Base-by-base conservation (phyloP, 2,797 vertebrate genomes). In the Chaetodon trifasciatus region DNA sequence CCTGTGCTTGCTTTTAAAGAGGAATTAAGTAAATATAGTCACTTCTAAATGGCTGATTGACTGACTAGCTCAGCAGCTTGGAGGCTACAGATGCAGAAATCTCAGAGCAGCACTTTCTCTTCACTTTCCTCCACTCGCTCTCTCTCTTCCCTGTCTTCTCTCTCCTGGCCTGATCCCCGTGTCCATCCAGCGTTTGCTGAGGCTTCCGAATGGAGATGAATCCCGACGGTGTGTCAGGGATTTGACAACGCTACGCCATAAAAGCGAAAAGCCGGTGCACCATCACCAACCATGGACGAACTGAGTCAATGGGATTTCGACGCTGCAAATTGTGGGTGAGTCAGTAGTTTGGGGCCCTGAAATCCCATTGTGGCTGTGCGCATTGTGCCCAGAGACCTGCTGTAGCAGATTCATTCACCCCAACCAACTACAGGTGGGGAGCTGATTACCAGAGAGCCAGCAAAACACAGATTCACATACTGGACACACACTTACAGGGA, bases 111-210 rank as follows among this genome's bases (percentile, higher is more conserved):
- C 93, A 92, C 60, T 90, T 90, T 91, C 82, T 61, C 86, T 69
- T 76, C 62, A 76, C 81, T 81, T 64, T 24, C 63, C 82, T 66
- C 24, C 46, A 1, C 71, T 39, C 50, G 10, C 70, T 58, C 77
- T 39, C 77, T 64, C 68, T 44, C 74, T 76, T 52, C 79, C 58
- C 53, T 71, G 60, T 52, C 61, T 39, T 73, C 81, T 23, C 77
- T 73, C 65, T 80, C 72, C 67, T 56, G 65, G 78, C 78, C 88
- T 93, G 89, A 94, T 92, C 92, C 86, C 86, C 69, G 68, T 89
- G 91, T 93, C 89, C 86, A 89, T 92, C 92, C 89, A 46, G 64
- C 79, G 67, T 93, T 94, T 91, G 94, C 91, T 94, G 93, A 94
- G 89, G 84, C 89, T 84, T 86, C 88, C 52, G 73, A 93, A 91